A percentile compares a stretch with the other conserved stretches of the same genome.
Conservation (phyloP, 2,113 vertebrate genomes). For the Desmodus rotundus region DNA sequence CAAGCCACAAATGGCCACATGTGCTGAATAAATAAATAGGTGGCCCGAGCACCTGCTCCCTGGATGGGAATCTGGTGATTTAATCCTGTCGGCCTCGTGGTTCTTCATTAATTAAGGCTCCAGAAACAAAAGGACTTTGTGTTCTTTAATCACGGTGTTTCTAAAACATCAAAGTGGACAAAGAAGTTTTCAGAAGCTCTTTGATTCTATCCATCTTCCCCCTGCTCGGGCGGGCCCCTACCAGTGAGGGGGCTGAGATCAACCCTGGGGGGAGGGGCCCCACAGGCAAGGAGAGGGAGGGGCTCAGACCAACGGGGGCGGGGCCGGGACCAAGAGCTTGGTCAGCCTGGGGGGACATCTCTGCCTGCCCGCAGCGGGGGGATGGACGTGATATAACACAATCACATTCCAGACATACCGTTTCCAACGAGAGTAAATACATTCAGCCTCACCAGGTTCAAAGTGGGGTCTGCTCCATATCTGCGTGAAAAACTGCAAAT, state of each 20-base stretch:
- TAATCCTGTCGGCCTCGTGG: not conserved
- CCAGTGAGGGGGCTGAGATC: not conserved
- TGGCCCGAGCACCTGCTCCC: not conserved
- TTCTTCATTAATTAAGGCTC: not conserved
- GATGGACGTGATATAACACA: not conserved
- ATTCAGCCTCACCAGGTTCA: not conserved
- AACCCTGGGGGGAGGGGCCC: rapidly evolving
- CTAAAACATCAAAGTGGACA: conserved; percentile 28
- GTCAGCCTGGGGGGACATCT: not conserved
- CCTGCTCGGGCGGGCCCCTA: rapidly evolving
- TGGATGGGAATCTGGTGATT: not conserved
- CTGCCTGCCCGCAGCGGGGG: not conserved
- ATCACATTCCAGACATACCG: conserved; percentile 24
- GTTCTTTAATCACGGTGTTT: not conserved
- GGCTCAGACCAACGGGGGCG: rapidly evolving
- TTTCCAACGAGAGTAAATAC: not conserved
- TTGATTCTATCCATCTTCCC: not conserved
- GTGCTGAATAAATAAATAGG: not conserved
- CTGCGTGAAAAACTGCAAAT: not conserved
- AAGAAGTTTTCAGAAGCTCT: not conserved
- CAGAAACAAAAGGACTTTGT: not conserved
- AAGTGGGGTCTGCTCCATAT: not conserved
- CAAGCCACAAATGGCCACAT: not conserved
- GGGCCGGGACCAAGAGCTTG: not conserved
- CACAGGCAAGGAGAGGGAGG: rapidly evolving